phyloP scores from a whole-genome alignment of 2,888 invertebrate genomes.

The Norana najaformis region DNA sequence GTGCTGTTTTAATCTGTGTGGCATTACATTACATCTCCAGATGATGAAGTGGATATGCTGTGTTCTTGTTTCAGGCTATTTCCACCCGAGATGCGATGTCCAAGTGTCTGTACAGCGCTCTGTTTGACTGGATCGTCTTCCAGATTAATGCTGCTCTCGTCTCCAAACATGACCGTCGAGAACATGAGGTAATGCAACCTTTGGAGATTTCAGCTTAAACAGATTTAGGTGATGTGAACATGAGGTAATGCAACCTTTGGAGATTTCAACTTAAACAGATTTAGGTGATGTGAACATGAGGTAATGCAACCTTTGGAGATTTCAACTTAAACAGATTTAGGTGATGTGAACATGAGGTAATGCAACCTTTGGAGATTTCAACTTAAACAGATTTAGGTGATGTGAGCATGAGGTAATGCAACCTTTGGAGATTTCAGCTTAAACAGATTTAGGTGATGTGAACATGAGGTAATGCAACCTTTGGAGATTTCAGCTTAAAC shows the following conservation, averaged over 20 bases:
- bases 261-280: background rate
- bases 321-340: background rate
- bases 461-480: slow-evolving; percentile 72
- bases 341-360: slow-evolving; percentile 81
- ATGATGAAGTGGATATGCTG: background rate
- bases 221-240: background rate
- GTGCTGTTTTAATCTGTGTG: background rate
- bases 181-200: slow-evolving; percentile 72
- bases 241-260: slow-evolving; percentile 60
- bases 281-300: too few relatives aligned
- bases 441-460: too few relatives aligned
- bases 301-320: slow-evolving; percentile 44
- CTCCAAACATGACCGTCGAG: slow-evolving; percentile 79
- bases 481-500: background rate
- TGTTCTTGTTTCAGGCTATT: slow-evolving; percentile 51
- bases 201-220: background rate
- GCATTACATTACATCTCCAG: background rate
- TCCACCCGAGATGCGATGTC: slow-evolving; percentile 87
- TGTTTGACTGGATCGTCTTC: slow-evolving; percentile 96
- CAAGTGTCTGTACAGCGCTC: slow-evolving; percentile 90
- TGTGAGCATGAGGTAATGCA: slow-evolving; percentile 75
- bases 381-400: too few relatives aligned
- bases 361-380: background rate
- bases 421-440: background rate
- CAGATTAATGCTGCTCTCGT: slow-evolving; percentile 92